Conservation (phyloP, 2,113 vertebrate species). For the Prinia subflava region DNA sequence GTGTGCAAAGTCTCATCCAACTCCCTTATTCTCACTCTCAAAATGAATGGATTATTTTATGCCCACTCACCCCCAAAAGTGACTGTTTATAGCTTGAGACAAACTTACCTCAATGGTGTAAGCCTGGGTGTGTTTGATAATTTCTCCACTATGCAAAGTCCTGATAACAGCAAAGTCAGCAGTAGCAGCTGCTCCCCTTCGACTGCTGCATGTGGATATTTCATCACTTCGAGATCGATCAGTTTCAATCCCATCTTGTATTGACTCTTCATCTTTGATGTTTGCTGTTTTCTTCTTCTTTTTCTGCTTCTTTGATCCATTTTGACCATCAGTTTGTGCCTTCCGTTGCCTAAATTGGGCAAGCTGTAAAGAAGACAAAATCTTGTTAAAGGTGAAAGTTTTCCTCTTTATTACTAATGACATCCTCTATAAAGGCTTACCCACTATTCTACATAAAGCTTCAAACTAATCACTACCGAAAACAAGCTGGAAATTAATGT, state of each 20-base stretch:
- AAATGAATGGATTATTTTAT: not conserved
- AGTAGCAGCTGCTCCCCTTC: slow-evolving; percentile 57
- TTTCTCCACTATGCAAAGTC: slow-evolving; percentile 81
- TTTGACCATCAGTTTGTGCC: slow-evolving; percentile 86
- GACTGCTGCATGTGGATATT: slow-evolving; percentile 41
- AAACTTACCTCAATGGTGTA: slow-evolving; percentile 86
- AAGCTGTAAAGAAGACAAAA: slow-evolving; percentile 76
- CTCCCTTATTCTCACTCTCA: not conserved
- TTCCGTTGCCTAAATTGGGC: slow-evolving; percentile 93
- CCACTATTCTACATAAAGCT: not conserved
- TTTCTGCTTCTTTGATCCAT: slow-evolving; percentile 82
- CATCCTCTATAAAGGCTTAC: not conserved
- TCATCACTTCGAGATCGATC: slow-evolving; percentile 69
- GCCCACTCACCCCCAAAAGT: not conserved
- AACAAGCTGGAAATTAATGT: slow-evolving; percentile 8
- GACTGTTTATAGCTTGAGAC: not conserved
- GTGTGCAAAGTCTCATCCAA: not conserved
- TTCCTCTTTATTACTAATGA: slow-evolving; percentile 13
- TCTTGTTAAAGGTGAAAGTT: slow-evolving; percentile 55
- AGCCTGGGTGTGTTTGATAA: slow-evolving; percentile 76
- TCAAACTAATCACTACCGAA: not conserved
- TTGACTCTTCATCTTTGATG: slow-evolving; percentile 68
- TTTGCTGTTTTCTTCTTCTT: slow-evolving; percentile 82
- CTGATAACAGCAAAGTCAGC: slow-evolving; percentile 76
- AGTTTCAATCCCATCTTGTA: slow-evolving; percentile 63